Conservation (phyloP, 2,113 vertebrate species). For the Megaceryle torquata region DNA sequence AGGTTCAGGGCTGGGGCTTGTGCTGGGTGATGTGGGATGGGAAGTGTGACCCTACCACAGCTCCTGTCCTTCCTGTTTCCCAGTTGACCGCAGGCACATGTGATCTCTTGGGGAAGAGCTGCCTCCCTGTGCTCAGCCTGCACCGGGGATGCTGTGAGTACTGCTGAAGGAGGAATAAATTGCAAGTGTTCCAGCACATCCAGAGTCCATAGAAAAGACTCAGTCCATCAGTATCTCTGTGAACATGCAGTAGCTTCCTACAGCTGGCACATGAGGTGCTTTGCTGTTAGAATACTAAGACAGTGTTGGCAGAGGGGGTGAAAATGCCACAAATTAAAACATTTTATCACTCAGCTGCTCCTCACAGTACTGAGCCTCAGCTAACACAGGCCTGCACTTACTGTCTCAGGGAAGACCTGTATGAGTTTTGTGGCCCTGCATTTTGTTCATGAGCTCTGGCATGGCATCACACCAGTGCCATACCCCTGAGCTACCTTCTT, state of each 20-base stretch:
- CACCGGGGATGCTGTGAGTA: not conserved
- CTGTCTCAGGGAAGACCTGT: not conserved
- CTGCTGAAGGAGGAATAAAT: not conserved
- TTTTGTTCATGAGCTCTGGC: not conserved
- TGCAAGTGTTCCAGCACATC: not conserved
- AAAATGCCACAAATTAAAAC: not conserved
- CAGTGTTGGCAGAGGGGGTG: not conserved
- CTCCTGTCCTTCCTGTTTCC: not conserved
- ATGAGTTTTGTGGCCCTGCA: fast-evolving
- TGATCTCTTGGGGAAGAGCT: not conserved
- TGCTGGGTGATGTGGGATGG: not conserved
- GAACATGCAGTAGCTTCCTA: fast-evolving
- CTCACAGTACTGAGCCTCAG: not conserved
- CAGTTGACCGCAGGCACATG: not conserved
- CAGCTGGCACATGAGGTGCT: not conserved
- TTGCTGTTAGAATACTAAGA: not conserved
- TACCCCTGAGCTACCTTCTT: not conserved
- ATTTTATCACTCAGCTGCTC: not conserved
- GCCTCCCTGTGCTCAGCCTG: not conserved
- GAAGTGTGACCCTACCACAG: not conserved
- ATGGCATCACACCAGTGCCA: not conserved
- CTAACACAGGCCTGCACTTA: fast-evolving
- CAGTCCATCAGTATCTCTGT: not conserved
- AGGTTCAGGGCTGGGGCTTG: not conserved
- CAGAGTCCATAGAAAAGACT: not conserved